Conservation (phyloP, 2,113 vertebrate species). For the Ardeotis arabs region DNA sequence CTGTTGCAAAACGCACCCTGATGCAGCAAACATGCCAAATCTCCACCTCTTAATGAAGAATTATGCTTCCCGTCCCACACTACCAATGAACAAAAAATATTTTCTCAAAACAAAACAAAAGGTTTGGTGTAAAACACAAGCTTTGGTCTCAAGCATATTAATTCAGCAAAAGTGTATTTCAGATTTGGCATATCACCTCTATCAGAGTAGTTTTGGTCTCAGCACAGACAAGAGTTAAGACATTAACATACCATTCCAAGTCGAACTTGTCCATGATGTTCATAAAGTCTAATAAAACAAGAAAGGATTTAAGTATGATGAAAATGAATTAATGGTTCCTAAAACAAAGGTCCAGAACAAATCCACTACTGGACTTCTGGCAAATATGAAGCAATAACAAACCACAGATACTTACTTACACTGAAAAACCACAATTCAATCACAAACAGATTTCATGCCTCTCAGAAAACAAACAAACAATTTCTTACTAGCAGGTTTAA, state of each 20-base stretch:
- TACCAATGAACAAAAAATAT: not conserved
- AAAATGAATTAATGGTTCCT: not conserved
- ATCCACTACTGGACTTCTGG: not conserved
- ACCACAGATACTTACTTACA: not conserved
- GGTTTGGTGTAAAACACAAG: not conserved
- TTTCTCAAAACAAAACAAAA: not conserved
- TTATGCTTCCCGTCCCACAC: not conserved
- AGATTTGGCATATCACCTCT: not conserved
- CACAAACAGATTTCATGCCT: not conserved
- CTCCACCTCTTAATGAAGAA: not conserved
- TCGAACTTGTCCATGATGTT: conserved; percentile 91
- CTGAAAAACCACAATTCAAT: not conserved
- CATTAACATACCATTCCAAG: conserved; percentile 91
- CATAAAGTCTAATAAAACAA: conserved; percentile 79
- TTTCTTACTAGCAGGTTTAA: not conserved
- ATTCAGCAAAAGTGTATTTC: not conserved
- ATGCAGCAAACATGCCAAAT: rapidly evolving
- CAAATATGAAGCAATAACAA: not conserved
- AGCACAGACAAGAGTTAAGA: not conserved
- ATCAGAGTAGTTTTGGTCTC: not conserved
- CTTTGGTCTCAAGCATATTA: not conserved
- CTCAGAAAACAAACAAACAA: not conserved
- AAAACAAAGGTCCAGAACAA: not conserved
- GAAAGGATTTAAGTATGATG: conserved; percentile 29
- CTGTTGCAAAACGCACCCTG: not conserved